phyloP scores from a whole-genome alignment of 2,888 invertebrate species.

The Lepidochrysops patricia region DNA sequence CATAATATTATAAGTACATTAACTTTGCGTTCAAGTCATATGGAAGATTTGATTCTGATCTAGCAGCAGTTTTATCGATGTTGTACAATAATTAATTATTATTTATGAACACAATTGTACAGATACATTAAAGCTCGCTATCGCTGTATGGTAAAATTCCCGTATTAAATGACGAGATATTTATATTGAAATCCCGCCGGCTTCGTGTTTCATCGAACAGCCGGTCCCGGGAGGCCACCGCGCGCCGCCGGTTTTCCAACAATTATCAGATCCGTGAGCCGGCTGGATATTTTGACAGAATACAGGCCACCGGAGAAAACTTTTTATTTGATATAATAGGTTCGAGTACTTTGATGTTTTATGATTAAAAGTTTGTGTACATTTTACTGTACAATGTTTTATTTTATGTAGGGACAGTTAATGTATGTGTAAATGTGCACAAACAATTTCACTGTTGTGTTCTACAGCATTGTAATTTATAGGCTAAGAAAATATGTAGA shows the following conservation, averaged over 20 bases:
- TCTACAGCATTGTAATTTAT: no score
- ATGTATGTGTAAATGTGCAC: no score
- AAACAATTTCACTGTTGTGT: no score
- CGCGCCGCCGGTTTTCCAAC: neutral
- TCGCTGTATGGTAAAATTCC: neutral
- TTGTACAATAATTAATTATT: neutral
- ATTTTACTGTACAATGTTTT: no score
- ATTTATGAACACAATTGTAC: neutral
- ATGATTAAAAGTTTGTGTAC: no score
- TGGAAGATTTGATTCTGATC: no score
- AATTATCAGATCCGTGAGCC: neutral
- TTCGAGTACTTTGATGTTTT: no score
- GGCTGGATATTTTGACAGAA: neutral
- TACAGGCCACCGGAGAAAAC: neutral
- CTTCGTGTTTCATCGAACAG: neutral
- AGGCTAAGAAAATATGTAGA: no score
- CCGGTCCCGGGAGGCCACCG: neutral
- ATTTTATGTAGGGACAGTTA: no score
- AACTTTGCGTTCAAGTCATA: no score
- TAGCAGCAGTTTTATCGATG: neutral
- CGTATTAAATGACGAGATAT: neutral
- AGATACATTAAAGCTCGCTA: neutral
- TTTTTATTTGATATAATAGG: no score
- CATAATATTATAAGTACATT: neutral
- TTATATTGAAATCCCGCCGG: neutral